phyloP scores from a whole-genome alignment of 2,113 vertebrate species.

The pig (Sus scrofa) region T2T-Sscrofa CM000816.6:89941001-89941500 shows the following conservation, averaged over 20 bases:
- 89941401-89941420: neutral
- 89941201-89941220: neutral
- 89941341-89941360: neutral
- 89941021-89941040: neutral
- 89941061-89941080: neutral
- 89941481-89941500: neutral
- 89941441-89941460: neutral
- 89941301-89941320: neutral
- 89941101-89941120: neutral
- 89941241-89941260: slow-evolving; percentile 64
- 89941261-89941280: slow-evolving; percentile 62
- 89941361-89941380: neutral
- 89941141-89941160: neutral
- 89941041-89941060: neutral
- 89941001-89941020: neutral
- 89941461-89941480: neutral
- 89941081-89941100: neutral
- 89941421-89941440: no score
- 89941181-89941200: neutral
- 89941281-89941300: slow-evolving; percentile 4
- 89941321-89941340: neutral
- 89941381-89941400: neutral
- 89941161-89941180: neutral
- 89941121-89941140: neutral
- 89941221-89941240: neutral